These are phyloP conservation scores for Hypomecis atomaria DNA, from an alignment of 2,888 invertebrate species.

Conservation along the genomic window DNA sequence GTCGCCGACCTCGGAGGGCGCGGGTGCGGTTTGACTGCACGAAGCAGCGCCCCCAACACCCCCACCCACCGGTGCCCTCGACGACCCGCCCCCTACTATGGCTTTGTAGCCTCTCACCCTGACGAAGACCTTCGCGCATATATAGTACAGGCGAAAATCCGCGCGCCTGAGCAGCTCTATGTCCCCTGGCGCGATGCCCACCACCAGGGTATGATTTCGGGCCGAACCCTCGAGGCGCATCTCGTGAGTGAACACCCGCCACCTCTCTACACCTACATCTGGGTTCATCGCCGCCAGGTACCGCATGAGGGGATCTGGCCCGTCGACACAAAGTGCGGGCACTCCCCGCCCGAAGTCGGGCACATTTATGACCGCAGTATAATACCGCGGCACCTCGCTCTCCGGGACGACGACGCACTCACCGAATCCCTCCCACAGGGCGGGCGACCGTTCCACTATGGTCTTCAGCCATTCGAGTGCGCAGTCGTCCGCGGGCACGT, in stretches of 20 bases:
- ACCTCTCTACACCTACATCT: neutral
- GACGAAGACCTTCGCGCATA: slow-evolving; percentile 20
- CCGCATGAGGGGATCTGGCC: neutral
- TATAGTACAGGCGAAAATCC: neutral
- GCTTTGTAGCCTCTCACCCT: no score
- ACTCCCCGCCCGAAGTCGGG: neutral
- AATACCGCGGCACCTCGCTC: neutral
- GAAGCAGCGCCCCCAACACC: no score
- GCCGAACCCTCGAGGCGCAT: neutral
- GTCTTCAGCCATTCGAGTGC: neutral
- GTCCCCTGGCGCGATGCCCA: neutral
- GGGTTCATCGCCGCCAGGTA: neutral
- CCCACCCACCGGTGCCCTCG: no score
- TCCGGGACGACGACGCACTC: neutral
- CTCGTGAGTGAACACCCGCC: neutral
- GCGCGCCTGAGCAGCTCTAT: neutral
- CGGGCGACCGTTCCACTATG: neutral
- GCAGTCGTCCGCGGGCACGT: neutral
- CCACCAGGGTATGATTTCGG: neutral
- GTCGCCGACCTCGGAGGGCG: no score
- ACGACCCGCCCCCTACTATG: no score
- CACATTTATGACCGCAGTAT: neutral
- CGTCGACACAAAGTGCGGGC: no score
- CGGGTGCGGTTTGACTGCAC: no score
- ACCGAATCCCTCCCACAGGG: neutral